Conservation (phyloP, 2,113 vertebrate species). For the Acinonyx jubatus region DNA sequence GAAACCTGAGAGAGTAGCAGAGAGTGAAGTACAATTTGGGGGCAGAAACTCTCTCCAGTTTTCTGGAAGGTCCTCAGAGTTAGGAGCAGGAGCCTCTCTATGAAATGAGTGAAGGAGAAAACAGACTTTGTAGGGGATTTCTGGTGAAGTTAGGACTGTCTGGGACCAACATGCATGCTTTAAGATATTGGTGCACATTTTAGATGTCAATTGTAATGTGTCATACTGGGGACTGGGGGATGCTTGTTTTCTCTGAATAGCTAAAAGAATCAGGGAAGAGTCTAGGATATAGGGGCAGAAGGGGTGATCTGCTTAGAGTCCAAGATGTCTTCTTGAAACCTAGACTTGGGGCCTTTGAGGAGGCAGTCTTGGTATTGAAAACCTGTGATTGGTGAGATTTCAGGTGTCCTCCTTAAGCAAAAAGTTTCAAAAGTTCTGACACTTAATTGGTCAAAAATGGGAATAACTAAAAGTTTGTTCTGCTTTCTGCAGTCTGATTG, state of each 20-base stretch:
- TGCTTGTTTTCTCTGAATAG: neutral
- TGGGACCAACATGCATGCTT: neutral
- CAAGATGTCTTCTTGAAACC: neutral
- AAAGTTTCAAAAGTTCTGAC: constrained; percentile 47
- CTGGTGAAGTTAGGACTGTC: neutral
- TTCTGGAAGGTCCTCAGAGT: neutral
- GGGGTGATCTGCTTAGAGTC: neutral
- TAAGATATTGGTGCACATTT: neutral
- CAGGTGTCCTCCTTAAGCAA: neutral
- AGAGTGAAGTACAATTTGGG: neutral
- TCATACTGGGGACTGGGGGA: neutral
- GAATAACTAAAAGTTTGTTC: constrained; percentile 6
- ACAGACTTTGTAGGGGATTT: neutral
- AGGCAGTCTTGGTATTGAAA: neutral
- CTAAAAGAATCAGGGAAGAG: neutral
- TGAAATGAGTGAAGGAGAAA: neutral
- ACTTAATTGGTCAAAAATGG: constrained; percentile 31
- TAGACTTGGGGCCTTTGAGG: neutral
- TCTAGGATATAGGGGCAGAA: neutral
- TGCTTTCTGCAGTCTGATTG: neutral
- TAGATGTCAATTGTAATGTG: neutral
- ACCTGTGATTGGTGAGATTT: neutral
- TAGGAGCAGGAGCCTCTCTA: neutral
- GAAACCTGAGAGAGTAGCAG: neutral
- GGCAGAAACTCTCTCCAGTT: neutral